Evolutionary conservation across 2,888 invertebrate species (phyloP).

Genomic region (Lutraria lutraria): DNA sequence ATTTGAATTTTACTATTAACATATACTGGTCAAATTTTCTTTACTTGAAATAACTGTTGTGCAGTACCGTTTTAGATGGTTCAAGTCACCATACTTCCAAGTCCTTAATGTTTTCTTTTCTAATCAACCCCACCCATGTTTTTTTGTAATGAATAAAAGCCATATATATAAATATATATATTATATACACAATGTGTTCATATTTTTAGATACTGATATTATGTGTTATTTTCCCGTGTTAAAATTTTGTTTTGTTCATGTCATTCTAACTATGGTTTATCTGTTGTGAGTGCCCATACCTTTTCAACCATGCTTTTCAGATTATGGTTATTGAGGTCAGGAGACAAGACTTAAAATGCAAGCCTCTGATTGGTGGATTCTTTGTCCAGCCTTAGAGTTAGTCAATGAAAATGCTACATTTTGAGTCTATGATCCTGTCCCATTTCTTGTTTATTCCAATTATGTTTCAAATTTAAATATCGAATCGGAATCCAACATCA

Average conservation of each 20-base stretch:
- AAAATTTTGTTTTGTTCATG: not conserved
- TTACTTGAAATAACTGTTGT: not conserved
- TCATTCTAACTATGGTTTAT: not conserved
- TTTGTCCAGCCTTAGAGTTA: no score
- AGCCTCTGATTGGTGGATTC: no score
- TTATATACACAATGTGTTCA: slow-evolving; percentile 42
- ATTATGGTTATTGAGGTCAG: not conserved
- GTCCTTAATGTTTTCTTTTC: not conserved
- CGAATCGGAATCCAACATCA: no score
- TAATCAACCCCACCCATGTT: not conserved
- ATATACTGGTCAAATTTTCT: no score
- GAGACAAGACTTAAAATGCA: no score
- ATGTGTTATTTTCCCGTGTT: slow-evolving; percentile 13
- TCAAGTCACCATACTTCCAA: not conserved
- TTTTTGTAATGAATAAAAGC: slow-evolving; percentile 9
- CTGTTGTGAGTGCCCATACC: not conserved
- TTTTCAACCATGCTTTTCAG: not conserved
- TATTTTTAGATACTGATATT: slow-evolving; percentile 42
- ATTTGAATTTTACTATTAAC: no score
- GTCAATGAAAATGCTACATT: no score
- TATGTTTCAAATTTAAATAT: no score
- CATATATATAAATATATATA: slow-evolving; percentile 17
- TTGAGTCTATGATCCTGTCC: no score
- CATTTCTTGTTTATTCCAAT: no score
- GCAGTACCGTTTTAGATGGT: not conserved